phyloP scores from a whole-genome alignment of 2,888 invertebrate species.

The Leptodirus hochenwartii region DNA sequence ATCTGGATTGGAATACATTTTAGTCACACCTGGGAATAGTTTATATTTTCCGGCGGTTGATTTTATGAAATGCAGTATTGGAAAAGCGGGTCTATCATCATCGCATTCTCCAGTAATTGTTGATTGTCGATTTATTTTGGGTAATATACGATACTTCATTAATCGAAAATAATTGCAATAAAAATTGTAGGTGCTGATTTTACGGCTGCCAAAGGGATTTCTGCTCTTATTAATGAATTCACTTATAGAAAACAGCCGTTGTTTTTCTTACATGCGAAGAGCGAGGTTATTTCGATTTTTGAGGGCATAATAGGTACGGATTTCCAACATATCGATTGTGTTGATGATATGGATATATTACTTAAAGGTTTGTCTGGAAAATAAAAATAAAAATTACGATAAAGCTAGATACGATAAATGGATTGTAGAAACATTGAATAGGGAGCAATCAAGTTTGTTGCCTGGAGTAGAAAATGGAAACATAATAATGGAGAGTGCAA shows the following conservation, averaged over 20 bases:
- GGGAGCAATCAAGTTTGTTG: too few species aligned
- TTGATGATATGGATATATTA: constrained; percentile 39
- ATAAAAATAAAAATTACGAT: too few species aligned
- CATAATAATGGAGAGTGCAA: too few species aligned
- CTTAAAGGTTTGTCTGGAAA: too few species aligned
- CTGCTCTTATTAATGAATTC: constrained; percentile 54
- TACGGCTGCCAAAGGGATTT: constrained; percentile 72
- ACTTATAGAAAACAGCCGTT: constrained; percentile 50
- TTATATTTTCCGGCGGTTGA: constrained; percentile 69
- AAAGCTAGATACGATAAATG: too few species aligned
- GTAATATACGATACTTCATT: constrained; percentile 21
- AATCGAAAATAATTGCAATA: neutral
- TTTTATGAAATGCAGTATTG: constrained; percentile 62
- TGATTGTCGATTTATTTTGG: constrained; percentile 62
- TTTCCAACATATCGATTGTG: constrained; percentile 36
- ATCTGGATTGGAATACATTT: constrained; percentile 49
- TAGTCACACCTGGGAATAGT: constrained; percentile 65
- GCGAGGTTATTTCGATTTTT: constrained; percentile 47
- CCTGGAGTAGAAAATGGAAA: too few species aligned
- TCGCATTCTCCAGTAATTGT: constrained; percentile 59
- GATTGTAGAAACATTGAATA: too few species aligned
- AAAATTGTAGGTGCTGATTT: constrained; percentile 51
- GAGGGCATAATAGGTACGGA: constrained; percentile 47
- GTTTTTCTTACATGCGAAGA: constrained; percentile 47
- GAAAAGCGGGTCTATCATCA: constrained; percentile 45